A percentile compares a stretch with the other conserved stretches of the same genome.
Evolutionary conservation across 2,797 vertebrate genomes (phyloP).

Genomic region (Pantherophis alleghaniensis): DNA sequence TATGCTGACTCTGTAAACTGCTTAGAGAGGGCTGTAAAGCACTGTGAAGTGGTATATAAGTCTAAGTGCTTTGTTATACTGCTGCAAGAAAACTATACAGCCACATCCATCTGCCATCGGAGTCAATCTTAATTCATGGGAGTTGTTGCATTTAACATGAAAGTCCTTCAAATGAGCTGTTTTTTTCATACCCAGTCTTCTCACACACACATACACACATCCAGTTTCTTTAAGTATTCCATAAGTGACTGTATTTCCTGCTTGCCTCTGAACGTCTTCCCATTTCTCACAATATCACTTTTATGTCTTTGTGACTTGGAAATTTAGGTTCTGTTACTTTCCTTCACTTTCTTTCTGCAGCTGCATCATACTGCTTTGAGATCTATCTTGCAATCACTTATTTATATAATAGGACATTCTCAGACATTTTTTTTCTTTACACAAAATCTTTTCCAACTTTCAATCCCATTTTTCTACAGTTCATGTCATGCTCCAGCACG

Average conservation of each 20-base stretch:
- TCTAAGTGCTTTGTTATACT: background rate
- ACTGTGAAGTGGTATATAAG: too few species aligned
- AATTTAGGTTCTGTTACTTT: background rate
- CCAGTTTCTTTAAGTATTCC: background rate
- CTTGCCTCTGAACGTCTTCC: background rate
- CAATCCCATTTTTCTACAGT: background rate
- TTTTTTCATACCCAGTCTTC: background rate
- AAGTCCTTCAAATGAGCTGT: background rate
- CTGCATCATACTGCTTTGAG: background rate
- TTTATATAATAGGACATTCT: background rate
- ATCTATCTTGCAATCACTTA: background rate
- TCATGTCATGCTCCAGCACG: background rate
- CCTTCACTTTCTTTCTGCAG: background rate
- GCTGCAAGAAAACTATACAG: background rate
- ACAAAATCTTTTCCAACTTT: background rate
- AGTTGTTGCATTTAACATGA: background rate
- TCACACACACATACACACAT: background rate
- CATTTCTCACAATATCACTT: background rate
- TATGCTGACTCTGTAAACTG: too few species aligned
- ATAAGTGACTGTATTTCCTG: background rate
- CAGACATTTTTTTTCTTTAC: background rate
- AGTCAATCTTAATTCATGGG: background rate
- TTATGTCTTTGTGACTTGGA: background rate
- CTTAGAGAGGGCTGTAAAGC: too few species aligned
- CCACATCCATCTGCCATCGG: background rate